These are phyloP conservation scores for Graptemys geographica DNA, from an alignment of 2,797 vertebrate species.

Conservation along the genomic window DNA sequence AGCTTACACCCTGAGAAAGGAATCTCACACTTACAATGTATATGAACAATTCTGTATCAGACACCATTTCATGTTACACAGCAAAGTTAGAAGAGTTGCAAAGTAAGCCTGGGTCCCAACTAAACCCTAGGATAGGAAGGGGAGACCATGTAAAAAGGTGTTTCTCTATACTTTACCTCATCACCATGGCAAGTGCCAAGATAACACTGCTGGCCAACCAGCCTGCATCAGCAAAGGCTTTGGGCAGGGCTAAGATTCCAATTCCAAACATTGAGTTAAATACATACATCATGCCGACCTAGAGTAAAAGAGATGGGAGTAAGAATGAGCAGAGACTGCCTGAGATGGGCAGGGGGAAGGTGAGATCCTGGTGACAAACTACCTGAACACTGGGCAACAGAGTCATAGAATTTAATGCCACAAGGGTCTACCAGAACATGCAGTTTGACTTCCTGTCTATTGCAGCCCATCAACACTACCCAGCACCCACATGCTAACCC, in stretches of 20 bases:
- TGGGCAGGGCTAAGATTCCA: background rate
- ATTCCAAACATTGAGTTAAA: rapidly evolving
- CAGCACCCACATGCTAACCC: background rate
- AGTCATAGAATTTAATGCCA: background rate
- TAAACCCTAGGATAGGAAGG: rapidly evolving
- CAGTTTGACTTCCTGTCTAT: background rate
- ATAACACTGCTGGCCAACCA: background rate
- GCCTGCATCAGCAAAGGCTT: background rate
- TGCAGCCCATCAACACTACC: background rate
- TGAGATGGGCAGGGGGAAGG: background rate
- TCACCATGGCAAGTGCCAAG: background rate
- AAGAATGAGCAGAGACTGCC: background rate
- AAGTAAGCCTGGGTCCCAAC: rapidly evolving
- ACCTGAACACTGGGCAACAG: background rate
- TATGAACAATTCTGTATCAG: no score
- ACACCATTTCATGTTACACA: background rate
- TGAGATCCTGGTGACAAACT: background rate
- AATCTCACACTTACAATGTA: background rate
- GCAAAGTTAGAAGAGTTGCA: background rate
- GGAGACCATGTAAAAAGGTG: background rate
- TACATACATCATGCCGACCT: background rate
- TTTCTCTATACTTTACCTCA: background rate
- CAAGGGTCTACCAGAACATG: background rate
- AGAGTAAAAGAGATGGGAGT: background rate
- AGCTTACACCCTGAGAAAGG: background rate